Evolutionary conservation across 2,797 vertebrate genomes (phyloP).

Genomic region (Spinibarbus caldwelli): DNA sequence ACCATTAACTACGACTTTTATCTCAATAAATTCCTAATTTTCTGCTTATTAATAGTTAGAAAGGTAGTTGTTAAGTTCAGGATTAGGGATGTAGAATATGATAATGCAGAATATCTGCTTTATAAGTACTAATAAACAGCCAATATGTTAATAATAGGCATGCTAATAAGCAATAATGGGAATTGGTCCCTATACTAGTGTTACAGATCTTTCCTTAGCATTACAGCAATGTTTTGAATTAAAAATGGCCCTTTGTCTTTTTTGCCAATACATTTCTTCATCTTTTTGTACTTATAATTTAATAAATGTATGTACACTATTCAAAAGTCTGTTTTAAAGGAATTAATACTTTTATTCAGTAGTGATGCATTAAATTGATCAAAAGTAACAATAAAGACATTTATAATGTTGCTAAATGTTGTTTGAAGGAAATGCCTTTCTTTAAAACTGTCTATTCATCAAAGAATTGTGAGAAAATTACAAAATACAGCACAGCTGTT

Average conservation of each 20-base stretch:
- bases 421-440: too few species aligned
- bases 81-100: too few species aligned
- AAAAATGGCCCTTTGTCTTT: background rate
- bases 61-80: too few species aligned
- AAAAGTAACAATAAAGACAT: background rate
- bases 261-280: background rate
- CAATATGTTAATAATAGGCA: background rate
- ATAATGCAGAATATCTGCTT: too few species aligned
- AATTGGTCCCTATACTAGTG: background rate
- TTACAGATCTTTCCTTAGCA: background rate
- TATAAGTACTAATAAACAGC: too few species aligned
- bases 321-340: background rate
- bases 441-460: background rate
- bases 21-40: too few species aligned
- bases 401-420: background rate
- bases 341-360: background rate
- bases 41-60: too few species aligned
- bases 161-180: background rate
- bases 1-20: background rate
- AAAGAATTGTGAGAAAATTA: background rate
- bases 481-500: background rate
- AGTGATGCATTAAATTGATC: background rate
- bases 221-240: background rate
- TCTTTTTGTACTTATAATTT: background rate
- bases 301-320: background rate